Percentiles rank a stretch among this genome's conserved stretches.
These are phyloP conservation scores for Sturnira hondurensis DNA, from an alignment of 2,113 vertebrate species.

Conservation along the genomic window DNA sequence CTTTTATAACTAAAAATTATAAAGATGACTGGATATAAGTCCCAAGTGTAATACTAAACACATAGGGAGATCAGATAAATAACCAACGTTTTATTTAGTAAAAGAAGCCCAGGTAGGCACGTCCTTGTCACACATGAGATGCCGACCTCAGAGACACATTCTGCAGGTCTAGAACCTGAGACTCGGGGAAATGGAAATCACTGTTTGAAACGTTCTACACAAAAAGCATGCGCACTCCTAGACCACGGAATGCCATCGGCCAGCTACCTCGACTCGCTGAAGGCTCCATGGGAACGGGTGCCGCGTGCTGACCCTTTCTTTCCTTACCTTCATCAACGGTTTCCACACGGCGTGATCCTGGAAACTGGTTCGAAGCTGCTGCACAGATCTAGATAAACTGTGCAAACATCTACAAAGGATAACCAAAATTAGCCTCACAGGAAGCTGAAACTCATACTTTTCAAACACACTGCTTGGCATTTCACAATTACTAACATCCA, in stretches of 20 bases:
- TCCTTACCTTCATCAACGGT: slow-evolving; percentile 96
- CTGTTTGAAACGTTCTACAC: background rate
- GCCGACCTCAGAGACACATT: background rate
- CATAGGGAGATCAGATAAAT: background rate
- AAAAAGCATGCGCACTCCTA: background rate
- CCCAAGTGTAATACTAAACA: background rate
- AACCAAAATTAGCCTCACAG: slow-evolving; percentile 62
- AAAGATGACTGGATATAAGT: background rate
- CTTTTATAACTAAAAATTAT: slow-evolving; percentile 22
- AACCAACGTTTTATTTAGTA: background rate
- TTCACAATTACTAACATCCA: background rate
- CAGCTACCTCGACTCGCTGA: background rate
- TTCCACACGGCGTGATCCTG: slow-evolving; percentile 99
- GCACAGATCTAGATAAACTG: slow-evolving; percentile 98
- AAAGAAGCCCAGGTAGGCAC: background rate
- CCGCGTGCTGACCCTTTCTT: background rate
- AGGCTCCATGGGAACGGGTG: background rate
- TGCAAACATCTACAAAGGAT: slow-evolving; percentile 93
- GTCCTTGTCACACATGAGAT: background rate
- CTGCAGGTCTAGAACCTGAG: background rate
- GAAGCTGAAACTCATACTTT: slow-evolving; percentile 1
- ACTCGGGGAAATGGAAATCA: background rate
- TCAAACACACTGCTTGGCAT: slow-evolving; percentile 26
- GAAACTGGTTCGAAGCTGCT: slow-evolving; percentile 98
- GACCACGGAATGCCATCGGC: background rate